Percentiles rank a stretch among this genome's conserved stretches.
These are phyloP conservation scores for Reinhardtius hippoglossoides DNA, from an alignment of 2,113 vertebrate species.

Conservation along the genomic window DNA sequence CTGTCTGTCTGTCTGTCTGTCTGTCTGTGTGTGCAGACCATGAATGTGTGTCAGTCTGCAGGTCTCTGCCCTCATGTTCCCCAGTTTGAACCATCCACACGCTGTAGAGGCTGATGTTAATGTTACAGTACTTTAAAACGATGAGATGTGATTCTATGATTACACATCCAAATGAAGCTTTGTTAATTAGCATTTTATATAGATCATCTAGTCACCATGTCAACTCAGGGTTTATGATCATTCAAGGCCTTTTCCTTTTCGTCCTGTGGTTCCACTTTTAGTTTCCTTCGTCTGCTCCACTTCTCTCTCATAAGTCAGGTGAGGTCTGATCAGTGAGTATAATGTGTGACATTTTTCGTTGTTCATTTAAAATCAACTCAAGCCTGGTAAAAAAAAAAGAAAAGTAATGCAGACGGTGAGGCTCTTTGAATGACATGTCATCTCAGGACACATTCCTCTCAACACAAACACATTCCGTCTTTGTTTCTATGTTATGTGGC, in stretches of 20 bases:
- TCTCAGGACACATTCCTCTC: neutral
- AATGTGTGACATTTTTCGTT: too few species aligned
- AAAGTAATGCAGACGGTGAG: neutral
- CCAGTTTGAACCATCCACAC: neutral
- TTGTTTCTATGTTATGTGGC: slow-evolving; percentile 7
- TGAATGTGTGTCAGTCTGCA: neutral
- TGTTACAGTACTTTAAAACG: neutral
- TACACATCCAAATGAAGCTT: too few species aligned
- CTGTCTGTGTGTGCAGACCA: neutral
- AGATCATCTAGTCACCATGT: too few species aligned
- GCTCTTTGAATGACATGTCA: neutral
- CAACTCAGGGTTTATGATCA: neutral
- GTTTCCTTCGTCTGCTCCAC: too few species aligned
- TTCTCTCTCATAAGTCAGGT: neutral
- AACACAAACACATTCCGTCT: neutral
- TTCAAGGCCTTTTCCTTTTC: neutral
- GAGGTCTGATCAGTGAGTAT: neutral
- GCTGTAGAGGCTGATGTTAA: neutral
- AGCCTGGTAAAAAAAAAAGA: too few species aligned
- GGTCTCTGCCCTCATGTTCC: neutral
- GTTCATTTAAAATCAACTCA: too few species aligned
- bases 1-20: neutral
- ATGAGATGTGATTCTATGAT: too few species aligned
- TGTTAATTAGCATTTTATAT: too few species aligned
- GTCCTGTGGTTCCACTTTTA: too few species aligned